Percentiles rank a stretch among this genome's conserved stretches.
Conservation (phyloP, 2,113 vertebrate genomes). For the Sorex fumeus region DNA sequence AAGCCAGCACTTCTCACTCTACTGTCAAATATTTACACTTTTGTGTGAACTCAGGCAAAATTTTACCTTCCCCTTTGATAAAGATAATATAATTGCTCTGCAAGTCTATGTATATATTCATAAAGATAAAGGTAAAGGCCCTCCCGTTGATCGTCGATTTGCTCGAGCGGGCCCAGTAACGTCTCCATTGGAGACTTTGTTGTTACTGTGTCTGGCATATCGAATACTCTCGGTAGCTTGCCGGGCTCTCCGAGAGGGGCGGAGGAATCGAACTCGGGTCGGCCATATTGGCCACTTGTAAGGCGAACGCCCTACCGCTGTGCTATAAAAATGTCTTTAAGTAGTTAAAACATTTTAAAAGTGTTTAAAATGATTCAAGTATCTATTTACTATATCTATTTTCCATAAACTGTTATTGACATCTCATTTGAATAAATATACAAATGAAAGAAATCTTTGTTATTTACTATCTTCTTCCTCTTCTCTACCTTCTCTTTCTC, state of each 20-base stretch:
- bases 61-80: background rate
- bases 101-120: background rate
- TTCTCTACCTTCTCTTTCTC: background rate
- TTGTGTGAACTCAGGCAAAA: background rate
- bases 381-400: background rate
- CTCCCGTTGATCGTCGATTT: too few relatives aligned
- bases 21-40: background rate
- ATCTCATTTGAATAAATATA: background rate
- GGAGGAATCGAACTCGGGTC: too few relatives aligned
- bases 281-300: too few relatives aligned
- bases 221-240: too few relatives aligned
- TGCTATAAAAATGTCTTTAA: background rate
- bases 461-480: background rate
- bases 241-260: too few relatives aligned
- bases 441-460: background rate
- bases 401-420: background rate
- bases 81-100: too few relatives aligned
- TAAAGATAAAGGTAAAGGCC: background rate
- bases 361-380: background rate
- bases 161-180: too few relatives aligned
- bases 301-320: too few relatives aligned
- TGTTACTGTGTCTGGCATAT: too few relatives aligned
- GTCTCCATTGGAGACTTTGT: too few relatives aligned
- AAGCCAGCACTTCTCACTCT: background rate
- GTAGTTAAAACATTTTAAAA: background rate